Evolutionary conservation across 1,140 invertebrate genomes (phyloP).

Genomic region (Maniola jurtina): DNA sequence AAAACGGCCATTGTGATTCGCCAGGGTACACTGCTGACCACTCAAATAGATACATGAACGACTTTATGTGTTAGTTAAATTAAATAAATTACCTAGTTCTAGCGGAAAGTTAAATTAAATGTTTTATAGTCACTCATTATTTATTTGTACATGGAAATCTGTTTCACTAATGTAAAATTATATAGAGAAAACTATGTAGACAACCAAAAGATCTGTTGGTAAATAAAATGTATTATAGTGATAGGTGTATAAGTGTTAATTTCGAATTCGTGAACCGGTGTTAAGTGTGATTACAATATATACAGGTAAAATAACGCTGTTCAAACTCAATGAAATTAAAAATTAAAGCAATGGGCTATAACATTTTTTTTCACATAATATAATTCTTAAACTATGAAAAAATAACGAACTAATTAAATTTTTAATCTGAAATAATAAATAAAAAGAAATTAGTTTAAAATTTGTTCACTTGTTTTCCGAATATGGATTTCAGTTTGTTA

Average conservation of each 20-base stretch:
- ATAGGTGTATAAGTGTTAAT: conserved; percentile 59
- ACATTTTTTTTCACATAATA: neutral
- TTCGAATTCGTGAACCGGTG: conserved; percentile 35
- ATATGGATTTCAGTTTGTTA: too few species aligned
- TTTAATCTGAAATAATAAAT: too few species aligned
- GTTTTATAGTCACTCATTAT: conserved; percentile 60
- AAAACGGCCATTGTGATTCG: neutral
- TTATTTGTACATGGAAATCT: conserved; percentile 65
- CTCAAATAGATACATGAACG: conserved; percentile 27
- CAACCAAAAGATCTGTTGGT: conserved; percentile 59
- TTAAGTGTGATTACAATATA: conserved; percentile 54
- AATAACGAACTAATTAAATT: too few species aligned
- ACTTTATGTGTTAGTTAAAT: conserved; percentile 47
- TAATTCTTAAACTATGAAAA: neutral
- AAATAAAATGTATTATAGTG: conserved; percentile 48
- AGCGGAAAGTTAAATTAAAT: conserved; percentile 50
- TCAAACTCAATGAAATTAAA: neutral
- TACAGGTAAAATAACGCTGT: conserved; percentile 22
- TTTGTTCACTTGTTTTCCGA: too few species aligned
- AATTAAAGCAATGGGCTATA: too few species aligned
- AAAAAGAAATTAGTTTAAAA: too few species aligned
- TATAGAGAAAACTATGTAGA: conserved; percentile 46
- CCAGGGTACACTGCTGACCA: neutral
- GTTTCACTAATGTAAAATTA: conserved; percentile 45
- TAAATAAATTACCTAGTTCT: conserved; percentile 49